A percentile compares a stretch with the other conserved stretches of the same genome.
These are phyloP conservation scores for Yasuhikotakia modesta DNA, from an alignment of 2,797 vertebrate species.

Conservation along the genomic window DNA sequence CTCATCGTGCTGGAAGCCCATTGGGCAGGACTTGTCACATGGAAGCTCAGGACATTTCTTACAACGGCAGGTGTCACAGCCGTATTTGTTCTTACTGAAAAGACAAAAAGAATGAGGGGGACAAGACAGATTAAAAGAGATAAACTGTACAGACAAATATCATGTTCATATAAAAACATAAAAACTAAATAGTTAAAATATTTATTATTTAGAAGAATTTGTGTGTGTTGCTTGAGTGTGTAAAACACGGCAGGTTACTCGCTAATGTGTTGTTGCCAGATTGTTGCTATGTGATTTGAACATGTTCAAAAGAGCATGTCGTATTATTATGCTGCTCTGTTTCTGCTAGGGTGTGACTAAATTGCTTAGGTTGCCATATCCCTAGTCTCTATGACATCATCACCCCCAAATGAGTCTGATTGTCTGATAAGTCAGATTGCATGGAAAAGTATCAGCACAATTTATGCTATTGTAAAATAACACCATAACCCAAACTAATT, in stretches of 20 bases:
- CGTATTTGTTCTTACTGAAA: slow-evolving; percentile 90
- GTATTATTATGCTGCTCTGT: too few species aligned
- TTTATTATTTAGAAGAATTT: too few species aligned
- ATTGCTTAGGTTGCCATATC: too few species aligned
- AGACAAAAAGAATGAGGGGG: slow-evolving; percentile 53
- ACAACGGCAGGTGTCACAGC: slow-evolving; percentile 88
- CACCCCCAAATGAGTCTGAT: too few species aligned
- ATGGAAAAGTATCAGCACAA: neutral
- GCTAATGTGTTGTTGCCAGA: too few species aligned
- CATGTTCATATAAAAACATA: neutral
- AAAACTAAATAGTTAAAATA: neutral
- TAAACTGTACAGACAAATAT: neutral
- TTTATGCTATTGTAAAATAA: too few species aligned
- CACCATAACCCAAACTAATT: neutral
- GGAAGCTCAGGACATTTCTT: slow-evolving; percentile 85
- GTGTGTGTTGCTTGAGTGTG: too few species aligned
- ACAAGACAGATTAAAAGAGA: neutral
- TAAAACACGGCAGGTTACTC: too few species aligned
- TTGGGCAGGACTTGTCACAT: slow-evolving; percentile 84
- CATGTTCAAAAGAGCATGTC: too few species aligned
- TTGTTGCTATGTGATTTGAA: too few species aligned
- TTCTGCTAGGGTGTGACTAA: too few species aligned
- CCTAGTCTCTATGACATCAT: too few species aligned
- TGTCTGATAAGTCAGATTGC: neutral
- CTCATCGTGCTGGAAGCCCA: slow-evolving; percentile 84